Evolutionary conservation across 2,797 vertebrate genomes (phyloP).

Genomic region (Microctenopoma lineatum): DNA sequence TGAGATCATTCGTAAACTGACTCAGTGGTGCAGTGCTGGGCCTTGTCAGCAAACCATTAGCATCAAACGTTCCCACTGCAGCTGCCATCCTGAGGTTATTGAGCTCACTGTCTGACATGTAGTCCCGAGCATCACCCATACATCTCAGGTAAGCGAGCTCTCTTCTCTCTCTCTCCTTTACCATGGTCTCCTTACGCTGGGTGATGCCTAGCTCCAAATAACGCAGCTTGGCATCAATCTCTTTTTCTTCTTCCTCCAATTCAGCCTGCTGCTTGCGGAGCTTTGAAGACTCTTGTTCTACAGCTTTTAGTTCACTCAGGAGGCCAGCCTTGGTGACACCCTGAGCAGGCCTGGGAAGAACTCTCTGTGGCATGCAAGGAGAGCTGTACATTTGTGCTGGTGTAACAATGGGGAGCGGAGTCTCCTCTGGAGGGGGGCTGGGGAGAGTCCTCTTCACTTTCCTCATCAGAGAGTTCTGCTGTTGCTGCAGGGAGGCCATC

Average conservation of each 20-base stretch:
- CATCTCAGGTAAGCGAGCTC: slow-evolving; percentile 92
- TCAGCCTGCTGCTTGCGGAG: slow-evolving; percentile 98
- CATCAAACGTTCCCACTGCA: slow-evolving; percentile 83
- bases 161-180: slow-evolving; percentile 91
- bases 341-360: slow-evolving; percentile 84
- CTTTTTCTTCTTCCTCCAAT: slow-evolving; percentile 98
- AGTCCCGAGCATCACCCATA: slow-evolving; percentile 93
- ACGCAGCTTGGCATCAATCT: slow-evolving; percentile 98
- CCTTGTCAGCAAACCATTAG: slow-evolving; percentile 82
- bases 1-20: slow-evolving; percentile 87
- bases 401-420: slow-evolving; percentile 90
- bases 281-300: slow-evolving; percentile 98
- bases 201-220: slow-evolving; percentile 97
- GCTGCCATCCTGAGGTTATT: slow-evolving; percentile 90
- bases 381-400: slow-evolving; percentile 93
- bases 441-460: slow-evolving; percentile 99
- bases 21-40: slow-evolving; percentile 85
- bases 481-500: slow-evolving; percentile 94
- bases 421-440: slow-evolving; percentile 97
- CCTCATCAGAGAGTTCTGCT: slow-evolving; percentile 92
- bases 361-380: slow-evolving; percentile 89
- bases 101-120: slow-evolving; percentile 97
- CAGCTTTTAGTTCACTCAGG: slow-evolving; percentile 94
- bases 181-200: slow-evolving; percentile 95
- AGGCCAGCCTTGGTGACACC: slow-evolving; percentile 93